Conservation (phyloP, 2,888 invertebrate genomes). For the Volucella bombylans region DNA sequence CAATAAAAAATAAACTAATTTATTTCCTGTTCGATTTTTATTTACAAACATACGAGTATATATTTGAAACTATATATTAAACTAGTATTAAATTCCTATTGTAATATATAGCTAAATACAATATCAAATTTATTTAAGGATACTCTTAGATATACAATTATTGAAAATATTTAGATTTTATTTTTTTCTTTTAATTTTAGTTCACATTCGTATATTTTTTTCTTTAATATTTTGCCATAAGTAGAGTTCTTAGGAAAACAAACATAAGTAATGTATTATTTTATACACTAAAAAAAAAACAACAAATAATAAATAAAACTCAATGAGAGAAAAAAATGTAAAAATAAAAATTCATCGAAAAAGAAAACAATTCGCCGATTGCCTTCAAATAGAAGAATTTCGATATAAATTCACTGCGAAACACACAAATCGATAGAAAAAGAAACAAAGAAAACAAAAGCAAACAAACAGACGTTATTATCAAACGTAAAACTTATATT, state of each 20-base stretch:
- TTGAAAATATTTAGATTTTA: conserved; percentile 35
- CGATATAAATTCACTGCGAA: conserved; percentile 78
- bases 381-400: conserved; percentile 83
- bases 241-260: conserved; percentile 47
- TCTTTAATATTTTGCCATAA: conserved; percentile 44
- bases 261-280: conserved; percentile 55
- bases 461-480: conserved; percentile 55
- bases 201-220: not conserved
- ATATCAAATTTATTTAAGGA: conserved; percentile 67
- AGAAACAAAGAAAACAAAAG: conserved; percentile 39
- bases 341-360: conserved; percentile 71
- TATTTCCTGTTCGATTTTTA: conserved; percentile 64
- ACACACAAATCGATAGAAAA: conserved; percentile 56
- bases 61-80: conserved; percentile 55
- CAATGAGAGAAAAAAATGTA: conserved; percentile 41
- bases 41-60: conserved; percentile 59
- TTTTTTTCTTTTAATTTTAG: not conserved
- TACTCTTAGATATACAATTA: conserved; percentile 47
- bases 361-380: conserved; percentile 82
- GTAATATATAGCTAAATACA: conserved; percentile 69
- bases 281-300: conserved; percentile 70
- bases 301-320: conserved; percentile 73
- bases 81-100: conserved; percentile 70
- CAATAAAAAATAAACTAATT: conserved; percentile 3
- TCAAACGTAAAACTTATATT: conserved; percentile 70